Conservation (phyloP, 2,888 invertebrate genomes). For the Caenorhabditis zanzibari region DNA sequence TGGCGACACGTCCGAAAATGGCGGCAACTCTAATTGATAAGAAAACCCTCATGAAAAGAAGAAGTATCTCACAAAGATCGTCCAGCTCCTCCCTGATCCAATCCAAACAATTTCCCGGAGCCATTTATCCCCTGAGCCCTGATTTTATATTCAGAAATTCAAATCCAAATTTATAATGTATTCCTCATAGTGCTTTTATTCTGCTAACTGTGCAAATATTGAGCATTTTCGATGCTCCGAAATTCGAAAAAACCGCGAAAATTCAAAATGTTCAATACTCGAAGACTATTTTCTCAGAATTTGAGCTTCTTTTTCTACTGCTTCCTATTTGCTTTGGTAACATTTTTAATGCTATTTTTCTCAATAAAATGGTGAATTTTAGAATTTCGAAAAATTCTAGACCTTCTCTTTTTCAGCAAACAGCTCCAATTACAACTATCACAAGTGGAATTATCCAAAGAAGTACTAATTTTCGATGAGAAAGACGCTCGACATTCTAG, state of each 20-base stretch:
- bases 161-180: too few species aligned
- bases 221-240: too few species aligned
- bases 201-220: too few species aligned
- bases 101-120: conserved; percentile 68
- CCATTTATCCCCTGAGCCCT: conserved; percentile 70
- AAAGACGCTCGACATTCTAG: conserved; percentile 48
- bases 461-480: conserved; percentile 15
- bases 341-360: conserved; percentile 10
- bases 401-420: conserved; percentile 25
- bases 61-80: conserved; percentile 47
- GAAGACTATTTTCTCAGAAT: conserved; percentile 7
- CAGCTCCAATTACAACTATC: conserved; percentile 26
- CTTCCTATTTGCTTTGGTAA: conserved; percentile 17
- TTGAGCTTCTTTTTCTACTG: conserved; percentile 34
- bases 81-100: conserved; percentile 41
- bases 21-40: conserved; percentile 47
- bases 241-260: too few species aligned
- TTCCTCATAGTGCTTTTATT: too few species aligned
- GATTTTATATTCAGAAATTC: conserved; percentile 62
- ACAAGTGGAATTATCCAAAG: conserved; percentile 8
- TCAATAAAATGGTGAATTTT: conserved; percentile 47
- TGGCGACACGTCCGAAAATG: conserved; percentile 45
- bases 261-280: conserved; percentile 15
- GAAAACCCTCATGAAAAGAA: conserved; percentile 9
- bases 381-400: not conserved